Base-by-base conservation (phyloP, 2,113 vertebrate genomes). In the Crotophaga sulcirostris region DNA sequence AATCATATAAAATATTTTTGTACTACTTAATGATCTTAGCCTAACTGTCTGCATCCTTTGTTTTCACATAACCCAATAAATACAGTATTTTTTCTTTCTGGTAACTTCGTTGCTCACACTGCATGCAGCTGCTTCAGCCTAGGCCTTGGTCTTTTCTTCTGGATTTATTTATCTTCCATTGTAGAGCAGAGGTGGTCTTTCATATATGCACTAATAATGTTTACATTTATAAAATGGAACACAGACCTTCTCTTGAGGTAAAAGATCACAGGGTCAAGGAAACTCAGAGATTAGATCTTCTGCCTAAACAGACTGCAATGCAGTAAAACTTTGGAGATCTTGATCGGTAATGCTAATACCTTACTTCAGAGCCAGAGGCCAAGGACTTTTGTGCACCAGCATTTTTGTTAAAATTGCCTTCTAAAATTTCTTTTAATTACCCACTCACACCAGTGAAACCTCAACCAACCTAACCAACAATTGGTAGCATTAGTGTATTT, bases 151-250 rank as follows among this genome's bases (percentile, higher is more conserved):
- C 95, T 89, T 95, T 96, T 95, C 84, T 96, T 97, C 97, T 97
- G 89, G 90, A 96, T 97, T 97, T 98, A 97, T 97, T 98, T 98
- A 97, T 91, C 95, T 97, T 97, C 83, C 93, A 95, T 96, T 96
- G 90, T 94, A 96, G 89, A 96, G 91, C 91, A 96, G 92, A 96
- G 94, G 96, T 97, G 97, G 96, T 98, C 97, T 98, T 97, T 98
- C 97, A 96, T 97, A 97, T 94, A 86, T 95, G 79, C 94, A 93
- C 94, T 98, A 97, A 98, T 98, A 98, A 97, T 97, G 96, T 98
- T 98, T 98, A 98, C 92, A 97, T 97, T 98, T 97, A 97, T 96
- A 91, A 97, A 98, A 97, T 98, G 97, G 90, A 97, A 98, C 66
- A 89, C 96, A 98, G 97, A 97, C 96, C 95, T 95, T 97, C 93